These are phyloP conservation scores for Megaptera novaeangliae DNA, from an alignment of 2,113 vertebrate genomes.

Conservation along the genomic window DNA sequence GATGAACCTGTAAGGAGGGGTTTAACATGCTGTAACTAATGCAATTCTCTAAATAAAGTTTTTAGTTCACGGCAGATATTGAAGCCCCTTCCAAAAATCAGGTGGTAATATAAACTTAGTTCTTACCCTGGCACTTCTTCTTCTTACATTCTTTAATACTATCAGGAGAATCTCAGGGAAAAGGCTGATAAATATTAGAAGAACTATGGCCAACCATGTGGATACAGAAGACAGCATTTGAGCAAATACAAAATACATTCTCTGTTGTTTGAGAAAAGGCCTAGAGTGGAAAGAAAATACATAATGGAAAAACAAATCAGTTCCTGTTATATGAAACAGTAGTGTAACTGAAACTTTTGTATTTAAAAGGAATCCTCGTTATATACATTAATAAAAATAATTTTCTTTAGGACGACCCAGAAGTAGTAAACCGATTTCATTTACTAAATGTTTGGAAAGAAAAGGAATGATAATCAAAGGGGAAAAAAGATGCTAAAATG, in stretches of 20 bases:
- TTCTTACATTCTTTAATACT: slow-evolving; percentile 81
- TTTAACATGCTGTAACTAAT: slow-evolving; percentile 58
- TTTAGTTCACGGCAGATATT: slow-evolving; percentile 49
- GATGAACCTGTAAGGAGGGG: slow-evolving; percentile 72
- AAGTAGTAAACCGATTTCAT: slow-evolving; percentile 40
- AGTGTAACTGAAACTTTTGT: slow-evolving; percentile 34
- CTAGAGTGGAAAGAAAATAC: slow-evolving; percentile 79
- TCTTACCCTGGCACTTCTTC: slow-evolving; percentile 84
- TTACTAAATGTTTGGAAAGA: slow-evolving; percentile 39
- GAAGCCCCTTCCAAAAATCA: slow-evolving; percentile 67
- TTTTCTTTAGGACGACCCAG: background rate
- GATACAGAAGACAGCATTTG: slow-evolving; percentile 95
- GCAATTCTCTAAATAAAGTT: background rate
- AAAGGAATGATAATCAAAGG: slow-evolving; percentile 20
- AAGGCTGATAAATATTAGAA: slow-evolving; percentile 94
- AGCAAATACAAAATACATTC: slow-evolving; percentile 97
- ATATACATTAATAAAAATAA: slow-evolving; percentile 24
- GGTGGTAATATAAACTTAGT: slow-evolving; percentile 5
- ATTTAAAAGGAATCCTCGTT: slow-evolving; percentile 35
- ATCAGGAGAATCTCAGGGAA: slow-evolving; percentile 93
- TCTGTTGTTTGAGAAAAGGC: slow-evolving; percentile 96
- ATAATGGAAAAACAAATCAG: slow-evolving; percentile 52
- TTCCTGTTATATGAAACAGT: background rate
- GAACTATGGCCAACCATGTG: slow-evolving; percentile 93
- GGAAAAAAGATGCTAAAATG: background rate